Base-by-base conservation (phyloP, 2,113 vertebrate genomes). In the Isurus oxyrinchus region DNA sequence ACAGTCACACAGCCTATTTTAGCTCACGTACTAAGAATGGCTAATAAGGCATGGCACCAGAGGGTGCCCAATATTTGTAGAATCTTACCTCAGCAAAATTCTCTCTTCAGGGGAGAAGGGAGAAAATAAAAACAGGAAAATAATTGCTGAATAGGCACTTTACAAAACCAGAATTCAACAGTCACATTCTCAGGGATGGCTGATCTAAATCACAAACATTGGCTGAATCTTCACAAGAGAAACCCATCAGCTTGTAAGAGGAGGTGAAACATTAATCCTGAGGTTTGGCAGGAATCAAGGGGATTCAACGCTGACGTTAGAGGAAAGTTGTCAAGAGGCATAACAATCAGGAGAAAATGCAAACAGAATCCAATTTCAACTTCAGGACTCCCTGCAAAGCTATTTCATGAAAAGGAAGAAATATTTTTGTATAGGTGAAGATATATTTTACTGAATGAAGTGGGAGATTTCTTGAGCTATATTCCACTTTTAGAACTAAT, bases 1-100 rank as follows among this genome's bases (percentile, higher is more conserved):
- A 91, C 55, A 57, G 88, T 57, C 53, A 13, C 57, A 91, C 10
- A 16, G 53, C 5, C 55, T 91, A 59, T 35, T 61, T 91, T 35
- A 91, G 55, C 55, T 91, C 87, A 88, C 86, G 23, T 55, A 88
- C 49, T 88, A 53, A 87, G 84, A 55, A 88, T 88, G 86, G 49
- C 49, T 88, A 55, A 49, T 88, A 21, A 88, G 86, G 40, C 49
- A 53, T 27, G 23, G 8, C 23, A 53, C 44, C 49, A 87, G 86
- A 31, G 25, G 86, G 53, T 55, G 53, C 21, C 21, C 44, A 88
- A 11, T 55, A 88, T 5, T 8, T 55, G 49, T 88, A 53, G 10
- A 88, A 88, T 27, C 86, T 10, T 88, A 55, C 53, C 25, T 2
- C 86, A 27, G 86, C 44, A 88, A 88, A 88, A 88, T 11, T 88